These are phyloP conservation scores for Chymomyza procnemis DNA, from an alignment of 2,888 invertebrate species.

Conservation along the genomic window DNA sequence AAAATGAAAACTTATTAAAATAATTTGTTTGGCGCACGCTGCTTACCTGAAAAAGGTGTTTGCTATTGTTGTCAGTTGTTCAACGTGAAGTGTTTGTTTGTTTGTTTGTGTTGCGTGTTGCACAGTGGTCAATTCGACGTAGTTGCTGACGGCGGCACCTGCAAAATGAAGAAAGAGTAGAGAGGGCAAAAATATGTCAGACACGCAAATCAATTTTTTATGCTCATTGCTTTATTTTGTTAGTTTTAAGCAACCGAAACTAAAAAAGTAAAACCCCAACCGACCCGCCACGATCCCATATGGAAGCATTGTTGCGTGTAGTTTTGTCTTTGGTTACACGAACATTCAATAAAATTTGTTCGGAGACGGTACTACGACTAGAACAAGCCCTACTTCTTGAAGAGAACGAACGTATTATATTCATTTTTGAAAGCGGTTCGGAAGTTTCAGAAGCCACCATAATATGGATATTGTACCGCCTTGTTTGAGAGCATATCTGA, in stretches of 20 bases:
- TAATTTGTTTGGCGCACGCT: neutral
- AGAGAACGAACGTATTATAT: too few relatives aligned
- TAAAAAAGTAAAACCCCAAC: constrained; percentile 3
- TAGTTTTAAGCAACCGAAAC: too few relatives aligned
- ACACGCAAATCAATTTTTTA: constrained; percentile 48
- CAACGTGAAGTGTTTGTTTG: neutral
- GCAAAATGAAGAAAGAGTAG: constrained; percentile 26
- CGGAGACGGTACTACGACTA: too few relatives aligned
- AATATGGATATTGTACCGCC: too few relatives aligned
- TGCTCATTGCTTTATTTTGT: neutral
- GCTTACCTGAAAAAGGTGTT: neutral
- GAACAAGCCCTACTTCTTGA: too few relatives aligned
- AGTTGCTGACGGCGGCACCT: constrained; percentile 12
- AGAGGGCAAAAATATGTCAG: constrained; percentile 14
- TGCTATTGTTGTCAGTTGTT: constrained; percentile 2
- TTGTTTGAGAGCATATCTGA: too few relatives aligned
- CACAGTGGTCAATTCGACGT: neutral
- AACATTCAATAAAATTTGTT: neutral
- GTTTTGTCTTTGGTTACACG: constrained; percentile 26
- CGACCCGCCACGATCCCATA: neutral
- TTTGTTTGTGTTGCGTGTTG: constrained; percentile 9
- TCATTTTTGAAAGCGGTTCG: too few relatives aligned
- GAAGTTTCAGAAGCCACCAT: too few relatives aligned
- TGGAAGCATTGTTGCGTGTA: constrained; percentile 38
- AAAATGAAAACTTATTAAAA: neutral